These are phyloP conservation scores for Toxostoma redivivum DNA, from an alignment of 2,113 vertebrate genomes.

Conservation along the genomic window DNA sequence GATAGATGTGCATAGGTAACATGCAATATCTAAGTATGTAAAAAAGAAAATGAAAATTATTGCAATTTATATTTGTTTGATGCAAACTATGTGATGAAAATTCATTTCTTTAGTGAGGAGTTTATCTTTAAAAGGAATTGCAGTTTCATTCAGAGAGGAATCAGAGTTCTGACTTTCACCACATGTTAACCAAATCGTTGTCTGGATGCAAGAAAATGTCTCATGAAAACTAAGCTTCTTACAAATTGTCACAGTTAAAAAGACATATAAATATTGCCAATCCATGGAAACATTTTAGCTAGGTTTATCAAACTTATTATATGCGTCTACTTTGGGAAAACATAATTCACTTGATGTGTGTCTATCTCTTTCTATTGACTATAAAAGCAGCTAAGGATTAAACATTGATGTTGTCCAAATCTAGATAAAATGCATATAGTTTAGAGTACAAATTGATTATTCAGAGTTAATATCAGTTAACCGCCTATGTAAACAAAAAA, in stretches of 20 bases:
- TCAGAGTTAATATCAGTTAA: background rate
- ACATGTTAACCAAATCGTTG: background rate
- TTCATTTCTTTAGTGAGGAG: background rate
- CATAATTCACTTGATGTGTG: background rate
- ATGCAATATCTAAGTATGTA: background rate
- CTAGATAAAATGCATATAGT: background rate
- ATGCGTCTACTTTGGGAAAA: background rate
- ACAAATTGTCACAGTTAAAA: background rate
- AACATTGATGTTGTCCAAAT: background rate
- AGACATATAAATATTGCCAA: background rate
- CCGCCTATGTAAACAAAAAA: background rate
- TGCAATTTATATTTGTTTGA: background rate
- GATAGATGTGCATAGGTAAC: background rate
- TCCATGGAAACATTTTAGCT: background rate
- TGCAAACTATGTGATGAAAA: background rate
- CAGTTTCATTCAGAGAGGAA: background rate
- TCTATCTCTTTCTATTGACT: background rate
- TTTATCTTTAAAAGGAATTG: background rate
- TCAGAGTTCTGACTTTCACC: background rate
- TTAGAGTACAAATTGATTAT: background rate
- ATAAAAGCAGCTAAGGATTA: background rate
- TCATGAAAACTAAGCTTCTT: background rate
- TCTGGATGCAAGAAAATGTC: background rate
- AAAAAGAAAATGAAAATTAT: background rate
- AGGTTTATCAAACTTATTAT: background rate